phyloP scores from a whole-genome alignment of 2,797 vertebrate species.

The Parotocinclus haroldoi region DNA sequence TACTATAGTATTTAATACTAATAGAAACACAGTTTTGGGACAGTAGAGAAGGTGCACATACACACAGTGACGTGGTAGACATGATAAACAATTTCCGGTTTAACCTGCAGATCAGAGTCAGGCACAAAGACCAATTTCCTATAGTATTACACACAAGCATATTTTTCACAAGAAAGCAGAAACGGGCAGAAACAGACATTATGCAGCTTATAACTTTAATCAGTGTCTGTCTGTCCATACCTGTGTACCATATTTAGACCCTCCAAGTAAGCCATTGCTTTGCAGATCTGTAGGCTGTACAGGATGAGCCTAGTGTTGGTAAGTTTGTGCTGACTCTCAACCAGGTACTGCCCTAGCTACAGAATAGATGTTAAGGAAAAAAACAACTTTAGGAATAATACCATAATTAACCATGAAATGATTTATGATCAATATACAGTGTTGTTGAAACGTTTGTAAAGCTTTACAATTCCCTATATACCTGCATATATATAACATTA shows the following conservation, averaged over 20 bases:
- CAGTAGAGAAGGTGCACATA: too few species aligned
- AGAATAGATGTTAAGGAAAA: slow-evolving; percentile 8
- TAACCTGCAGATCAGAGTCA: too few species aligned
- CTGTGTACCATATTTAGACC: slow-evolving; percentile 53
- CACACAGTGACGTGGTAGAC: too few species aligned
- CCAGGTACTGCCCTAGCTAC: slow-evolving; percentile 85
- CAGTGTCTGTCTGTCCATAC: slow-evolving; percentile 17
- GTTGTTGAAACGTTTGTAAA: slow-evolving; percentile 5
- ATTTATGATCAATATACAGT: not conserved
- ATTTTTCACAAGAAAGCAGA: too few species aligned
- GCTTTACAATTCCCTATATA: too few species aligned
- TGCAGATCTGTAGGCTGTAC: slow-evolving; percentile 86
- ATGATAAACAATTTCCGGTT: too few species aligned
- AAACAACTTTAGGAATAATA: slow-evolving; percentile 14
- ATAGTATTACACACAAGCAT: too few species aligned
- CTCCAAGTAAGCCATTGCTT: slow-evolving; percentile 79
- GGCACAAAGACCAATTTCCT: too few species aligned
- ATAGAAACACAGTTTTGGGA: too few species aligned
- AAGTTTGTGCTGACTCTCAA: slow-evolving; percentile 74
- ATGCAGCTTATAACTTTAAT: not conserved
- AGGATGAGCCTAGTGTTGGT: slow-evolving; percentile 69
- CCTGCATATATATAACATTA: too few species aligned
- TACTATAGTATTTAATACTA: too few species aligned
- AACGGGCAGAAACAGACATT: too few species aligned
- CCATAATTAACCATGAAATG: slow-evolving; percentile 5